Base-by-base conservation (phyloP, 2,888 invertebrate species). In the Salticus scenicus region DNA sequence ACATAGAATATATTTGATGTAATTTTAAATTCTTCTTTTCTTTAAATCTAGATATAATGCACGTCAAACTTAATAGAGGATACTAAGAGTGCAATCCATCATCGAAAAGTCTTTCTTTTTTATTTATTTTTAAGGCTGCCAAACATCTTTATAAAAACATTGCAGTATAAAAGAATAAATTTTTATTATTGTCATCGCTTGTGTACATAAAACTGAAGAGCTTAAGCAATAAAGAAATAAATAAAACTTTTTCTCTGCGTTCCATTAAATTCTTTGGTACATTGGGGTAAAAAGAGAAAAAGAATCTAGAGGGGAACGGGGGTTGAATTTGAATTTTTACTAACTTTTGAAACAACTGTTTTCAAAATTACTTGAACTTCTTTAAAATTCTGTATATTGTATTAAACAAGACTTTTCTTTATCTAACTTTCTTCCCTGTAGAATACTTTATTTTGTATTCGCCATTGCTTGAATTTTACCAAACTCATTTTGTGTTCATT, bases 301-400 rank as follows among this genome's bases (percentile, higher is more conserved):
- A 64, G 24, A 64, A 30, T 7, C 1, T 12, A 30, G 24, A 64
- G 2, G 17, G 24, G n/a, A 24, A 64, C 27, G 24, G 64, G 64
- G 57, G 24, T n/a, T n/a, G n/a, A 57, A 12, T 20, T 64, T 14
- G 64, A 64, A 64, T 28, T 24, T 64, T 64, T 64, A 64, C 27
- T 30, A 20, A 64, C 28, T 14, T 14, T n/a, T 28, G 17, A 64
- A 64, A 64, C 30, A 64, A 64, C 27, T 64, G 27, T 30, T 64
- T 64, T 24, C 10, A 24, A 64, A 64, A 47, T 47, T 47, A 47
- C 42, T 47, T 17, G 42, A 47, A 47, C 42, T 47, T 17, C 17
- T 47, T 47, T 47, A 47, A 47, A 47, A 47, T 47, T 47, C 42
- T 17, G 17, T 47, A 17, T 47, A 47, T 47, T 47, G 42, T 7